A percentile compares a stretch with the other conserved stretches of the same genome.
phyloP scores from a whole-genome alignment of 2,888 invertebrate genomes.

The Amorpha juglandis region DNA sequence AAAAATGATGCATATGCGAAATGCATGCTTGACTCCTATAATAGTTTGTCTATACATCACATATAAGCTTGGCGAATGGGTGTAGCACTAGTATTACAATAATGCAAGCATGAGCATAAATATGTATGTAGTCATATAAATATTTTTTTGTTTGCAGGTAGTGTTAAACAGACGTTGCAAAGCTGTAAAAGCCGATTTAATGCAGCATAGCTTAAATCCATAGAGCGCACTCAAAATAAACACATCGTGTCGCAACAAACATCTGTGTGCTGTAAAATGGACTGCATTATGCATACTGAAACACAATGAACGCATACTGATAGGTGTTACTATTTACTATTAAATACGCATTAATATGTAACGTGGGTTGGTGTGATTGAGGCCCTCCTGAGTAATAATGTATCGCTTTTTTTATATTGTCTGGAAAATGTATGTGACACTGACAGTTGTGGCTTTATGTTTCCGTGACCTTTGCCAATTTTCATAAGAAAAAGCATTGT shows the following conservation, averaged over 20 bases:
- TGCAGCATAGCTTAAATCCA: conserved; percentile 69
- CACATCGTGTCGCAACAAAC: conserved; percentile 50
- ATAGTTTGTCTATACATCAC: too few species aligned
- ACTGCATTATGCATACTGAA: conserved; percentile 55
- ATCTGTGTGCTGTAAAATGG: conserved; percentile 65
- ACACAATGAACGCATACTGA: conserved; percentile 48
- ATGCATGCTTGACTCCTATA: too few species aligned
- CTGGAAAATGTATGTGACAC: conserved; percentile 47
- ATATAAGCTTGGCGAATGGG: too few species aligned
- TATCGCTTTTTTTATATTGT: conserved; percentile 60
- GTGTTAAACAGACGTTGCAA: conserved; percentile 58
- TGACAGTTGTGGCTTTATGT: conserved; percentile 47
- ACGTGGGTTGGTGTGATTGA: conserved; percentile 73
- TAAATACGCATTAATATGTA: conserved; percentile 67
- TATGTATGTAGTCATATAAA: too few species aligned
- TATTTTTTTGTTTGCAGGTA: conserved; percentile 50
- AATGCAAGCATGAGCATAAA: too few species aligned
- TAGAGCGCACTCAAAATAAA: conserved; percentile 64
- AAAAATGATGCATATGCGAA: too few species aligned
- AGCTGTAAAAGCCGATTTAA: conserved; percentile 68
- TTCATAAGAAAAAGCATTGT: conserved; percentile 32
- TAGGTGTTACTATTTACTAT: conserved; percentile 71
- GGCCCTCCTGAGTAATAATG: conserved; percentile 54
- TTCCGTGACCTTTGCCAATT: conserved; percentile 32
- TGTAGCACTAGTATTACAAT: too few species aligned